Percentiles rank a stretch among this genome's conserved stretches.
Evolutionary conservation across 2,888 invertebrate genomes (phyloP).

Genomic region (Parasteatoda lunata): DNA sequence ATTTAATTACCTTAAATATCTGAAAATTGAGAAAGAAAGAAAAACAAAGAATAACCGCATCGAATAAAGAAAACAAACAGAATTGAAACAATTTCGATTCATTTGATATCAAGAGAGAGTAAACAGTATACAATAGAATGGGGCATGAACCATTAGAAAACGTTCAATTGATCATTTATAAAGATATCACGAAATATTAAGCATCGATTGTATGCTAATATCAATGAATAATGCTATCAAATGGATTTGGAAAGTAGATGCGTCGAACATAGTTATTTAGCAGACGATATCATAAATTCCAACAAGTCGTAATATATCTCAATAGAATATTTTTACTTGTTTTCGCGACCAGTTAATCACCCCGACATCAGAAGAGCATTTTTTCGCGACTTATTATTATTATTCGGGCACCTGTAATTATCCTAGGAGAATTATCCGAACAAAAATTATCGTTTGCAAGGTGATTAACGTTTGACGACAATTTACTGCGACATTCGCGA

Average conservation of each 20-base stretch:
- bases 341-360: conserved; percentile 47
- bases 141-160: neutral
- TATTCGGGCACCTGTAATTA: conserved; percentile 62
- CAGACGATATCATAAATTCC: neutral
- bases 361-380: conserved; percentile 39
- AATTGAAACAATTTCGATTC: too few species aligned
- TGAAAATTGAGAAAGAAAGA: too few species aligned
- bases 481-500: conserved; percentile 63
- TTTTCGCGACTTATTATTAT: conserved; percentile 56
- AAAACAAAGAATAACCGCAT: too few species aligned
- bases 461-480: conserved; percentile 61
- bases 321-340: conserved; percentile 1
- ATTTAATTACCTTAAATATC: too few species aligned
- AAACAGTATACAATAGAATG: too few species aligned
- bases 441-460: conserved; percentile 38
- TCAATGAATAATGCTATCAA: conserved; percentile 13
- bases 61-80: too few species aligned
- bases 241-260: neutral
- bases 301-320: conserved; percentile 3
- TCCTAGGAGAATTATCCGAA: conserved; percentile 28
- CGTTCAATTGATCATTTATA: neutral
- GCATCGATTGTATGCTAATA: conserved; percentile 21
- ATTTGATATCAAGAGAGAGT: too few species aligned
- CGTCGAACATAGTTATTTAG: conserved; percentile 1
- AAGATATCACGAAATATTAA: neutral